Base-by-base conservation (phyloP, 2,113 vertebrate genomes). In the Lethenteron reissneri region DNA sequence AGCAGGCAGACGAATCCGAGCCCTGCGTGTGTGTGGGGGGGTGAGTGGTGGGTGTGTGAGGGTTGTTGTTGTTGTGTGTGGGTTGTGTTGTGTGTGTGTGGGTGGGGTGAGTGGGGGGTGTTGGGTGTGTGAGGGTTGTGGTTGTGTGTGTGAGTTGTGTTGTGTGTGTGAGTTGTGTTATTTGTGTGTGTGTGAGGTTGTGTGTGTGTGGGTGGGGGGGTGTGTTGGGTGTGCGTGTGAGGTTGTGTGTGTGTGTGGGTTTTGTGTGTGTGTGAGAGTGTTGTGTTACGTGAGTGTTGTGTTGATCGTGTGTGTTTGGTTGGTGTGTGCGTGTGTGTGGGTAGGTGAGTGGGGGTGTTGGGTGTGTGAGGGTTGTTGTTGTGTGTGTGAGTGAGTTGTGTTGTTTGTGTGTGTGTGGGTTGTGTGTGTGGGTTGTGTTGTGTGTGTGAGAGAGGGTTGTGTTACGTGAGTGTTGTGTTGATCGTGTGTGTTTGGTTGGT, bases 1-100 rank as follows among this genome's bases (percentile, higher is more conserved):
- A 94, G 80, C 82, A 94, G 80, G 75, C 94, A 84, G 78, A 92
- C n/a, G 64, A 68, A 68, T 14, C 14, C 14, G 17, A 14, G 60
- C 14, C 14, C 14, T 15, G 41, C 41, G 41, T 41, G 14, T 64
- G 5, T 14, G 60, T 5, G 60, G 3, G 60, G 3, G 3, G 3
- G 41, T 41, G 14, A 5, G 60, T 14, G 60, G 60, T 5, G 41
- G 1, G 41, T 41, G 14, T 64, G 60, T 14, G 60, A 64, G 2
- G 17, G 60, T 14, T 5, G 60, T 14, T 15, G 11, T 41, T 41
- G 41, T 41, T 56, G 70, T 56, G 70, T 14, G 41, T 13, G 25
- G 0, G n/a, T 21, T 2, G n/a, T 2, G n/a, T 15, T 10, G 10
- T 56, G 12, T 15, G 56, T 71, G 8, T 7, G 70, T 57, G 56